phyloP scores from a whole-genome alignment of 1,140 invertebrate genomes.

The Mylabris phalerata region DNA sequence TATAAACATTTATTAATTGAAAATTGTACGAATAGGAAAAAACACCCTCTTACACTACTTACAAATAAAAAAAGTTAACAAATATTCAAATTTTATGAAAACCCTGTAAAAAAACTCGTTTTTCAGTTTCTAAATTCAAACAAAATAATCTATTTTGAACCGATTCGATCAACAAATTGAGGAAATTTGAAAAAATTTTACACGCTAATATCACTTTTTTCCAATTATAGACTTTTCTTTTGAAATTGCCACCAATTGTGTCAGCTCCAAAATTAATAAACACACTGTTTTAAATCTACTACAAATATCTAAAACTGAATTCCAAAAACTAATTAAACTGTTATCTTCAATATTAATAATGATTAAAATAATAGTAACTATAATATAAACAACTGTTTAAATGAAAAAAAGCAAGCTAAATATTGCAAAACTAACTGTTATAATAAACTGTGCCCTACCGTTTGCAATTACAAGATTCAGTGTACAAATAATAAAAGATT shows the following conservation, averaged over 20 bases:
- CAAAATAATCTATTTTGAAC: too few relatives aligned
- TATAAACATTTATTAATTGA: not conserved
- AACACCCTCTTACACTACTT: not conserved
- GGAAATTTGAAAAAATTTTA: constrained; percentile 11
- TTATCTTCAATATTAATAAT: constrained; percentile 3
- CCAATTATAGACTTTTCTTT: not conserved
- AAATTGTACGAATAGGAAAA: not conserved
- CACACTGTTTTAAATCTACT: constrained; percentile 5
- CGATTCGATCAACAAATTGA: too few relatives aligned
- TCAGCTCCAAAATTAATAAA: constrained; percentile 9
- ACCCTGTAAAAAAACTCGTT: constrained; percentile 2
- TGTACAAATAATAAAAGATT: constrained; percentile 7
- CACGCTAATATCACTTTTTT: constrained; percentile 21
- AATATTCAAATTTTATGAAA: constrained; percentile 3
- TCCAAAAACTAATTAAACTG: constrained; percentile 5
- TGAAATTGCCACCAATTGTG: constrained; percentile 11
- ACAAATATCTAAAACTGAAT: constrained; percentile 8
- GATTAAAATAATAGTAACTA: constrained; percentile 5
- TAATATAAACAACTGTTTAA: constrained; percentile 6
- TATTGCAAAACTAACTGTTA: constrained; percentile 8
- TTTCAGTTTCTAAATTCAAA: too few relatives aligned
- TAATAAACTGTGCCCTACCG: not conserved
- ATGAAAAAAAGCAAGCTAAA: constrained; percentile 8
- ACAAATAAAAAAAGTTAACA: constrained; percentile 4
- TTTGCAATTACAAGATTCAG: not conserved